phyloP scores from a whole-genome alignment of 2,797 vertebrate genomes.

The Chiroxiphia lanceolata region DNA sequence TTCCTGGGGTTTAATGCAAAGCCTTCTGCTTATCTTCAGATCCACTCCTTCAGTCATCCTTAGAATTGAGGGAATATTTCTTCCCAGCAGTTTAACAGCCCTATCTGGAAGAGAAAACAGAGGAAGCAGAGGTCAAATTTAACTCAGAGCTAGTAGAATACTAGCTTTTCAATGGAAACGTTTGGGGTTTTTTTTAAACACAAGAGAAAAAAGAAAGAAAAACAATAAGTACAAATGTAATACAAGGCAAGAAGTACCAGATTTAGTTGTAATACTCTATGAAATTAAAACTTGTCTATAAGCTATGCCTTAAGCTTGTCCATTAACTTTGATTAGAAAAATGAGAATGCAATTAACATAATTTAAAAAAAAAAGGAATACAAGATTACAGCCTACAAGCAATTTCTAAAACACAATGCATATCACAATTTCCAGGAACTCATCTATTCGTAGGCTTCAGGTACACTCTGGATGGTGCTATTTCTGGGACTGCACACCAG shows the following conservation, averaged over 20 bases:
- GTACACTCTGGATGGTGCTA: not conserved
- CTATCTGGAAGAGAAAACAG: slow-evolving; percentile 52
- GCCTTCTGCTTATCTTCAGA: slow-evolving; percentile 39
- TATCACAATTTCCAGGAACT: not conserved
- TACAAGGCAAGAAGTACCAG: not conserved
- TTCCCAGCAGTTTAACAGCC: slow-evolving; percentile 51
- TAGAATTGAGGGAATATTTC: slow-evolving; percentile 9
- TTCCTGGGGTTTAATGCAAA: slow-evolving; percentile 84
- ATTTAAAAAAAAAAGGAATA: not conserved
- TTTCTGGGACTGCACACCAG: not conserved
- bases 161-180: not conserved
- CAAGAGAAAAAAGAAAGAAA: not conserved
- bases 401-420: not conserved
- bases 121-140: not conserved
- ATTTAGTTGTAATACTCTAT: not conserved
- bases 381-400: not conserved
- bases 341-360: not conserved
- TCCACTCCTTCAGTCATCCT: slow-evolving; percentile 14
- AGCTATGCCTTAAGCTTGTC: not conserved
- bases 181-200: not conserved
- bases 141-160: not conserved
- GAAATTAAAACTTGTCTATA: not conserved
- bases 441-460: not conserved
- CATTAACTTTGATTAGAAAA: not conserved
- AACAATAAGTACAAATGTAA: not conserved